phyloP scores from a whole-genome alignment of 35 echinoderm and acorn worm species.

The Eucidaris tribuloides region DNA sequence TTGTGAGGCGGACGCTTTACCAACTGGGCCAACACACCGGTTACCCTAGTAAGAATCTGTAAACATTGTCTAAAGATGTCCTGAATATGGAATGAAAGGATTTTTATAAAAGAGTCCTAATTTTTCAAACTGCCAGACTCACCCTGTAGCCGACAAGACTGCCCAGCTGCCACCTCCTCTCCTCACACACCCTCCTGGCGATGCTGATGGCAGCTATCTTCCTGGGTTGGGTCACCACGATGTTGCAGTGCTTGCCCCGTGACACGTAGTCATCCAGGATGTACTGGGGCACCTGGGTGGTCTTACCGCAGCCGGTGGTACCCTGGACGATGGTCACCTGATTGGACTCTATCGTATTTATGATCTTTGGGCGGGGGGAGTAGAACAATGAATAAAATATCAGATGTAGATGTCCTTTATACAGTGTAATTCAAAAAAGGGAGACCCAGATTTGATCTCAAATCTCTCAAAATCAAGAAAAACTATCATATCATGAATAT shows the following conservation, averaged over 20 bases:
- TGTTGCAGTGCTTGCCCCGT: constrained; percentile 85
- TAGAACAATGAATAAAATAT: neutral
- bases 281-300: constrained; percentile 95
- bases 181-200: constrained; percentile 83
- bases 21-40: too few relatives aligned
- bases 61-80: too few relatives aligned
- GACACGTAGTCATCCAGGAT: constrained; percentile 85
- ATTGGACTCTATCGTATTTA: constrained; percentile 84
- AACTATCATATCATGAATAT: neutral
- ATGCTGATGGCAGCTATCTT: constrained; percentile 98
- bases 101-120: too few relatives aligned
- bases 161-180: constrained; percentile 90
- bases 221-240: constrained; percentile 95
- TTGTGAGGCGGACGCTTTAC: too few relatives aligned
- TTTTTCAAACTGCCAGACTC: too few relatives aligned
- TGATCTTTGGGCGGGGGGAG: constrained; percentile 49
- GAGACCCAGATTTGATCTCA: neutral
- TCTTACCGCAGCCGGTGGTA: constrained; percentile 90
- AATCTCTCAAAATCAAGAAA: neutral
- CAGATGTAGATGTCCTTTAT: neutral
- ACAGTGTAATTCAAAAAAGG: neutral
- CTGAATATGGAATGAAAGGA: too few relatives aligned
- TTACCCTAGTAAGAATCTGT: too few relatives aligned
- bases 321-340: constrained; percentile 93
- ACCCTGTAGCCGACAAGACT: constrained; percentile 96